Evolutionary conservation across 2,888 invertebrate species (phyloP).

Genomic region (Epicampocera succincta): DNA sequence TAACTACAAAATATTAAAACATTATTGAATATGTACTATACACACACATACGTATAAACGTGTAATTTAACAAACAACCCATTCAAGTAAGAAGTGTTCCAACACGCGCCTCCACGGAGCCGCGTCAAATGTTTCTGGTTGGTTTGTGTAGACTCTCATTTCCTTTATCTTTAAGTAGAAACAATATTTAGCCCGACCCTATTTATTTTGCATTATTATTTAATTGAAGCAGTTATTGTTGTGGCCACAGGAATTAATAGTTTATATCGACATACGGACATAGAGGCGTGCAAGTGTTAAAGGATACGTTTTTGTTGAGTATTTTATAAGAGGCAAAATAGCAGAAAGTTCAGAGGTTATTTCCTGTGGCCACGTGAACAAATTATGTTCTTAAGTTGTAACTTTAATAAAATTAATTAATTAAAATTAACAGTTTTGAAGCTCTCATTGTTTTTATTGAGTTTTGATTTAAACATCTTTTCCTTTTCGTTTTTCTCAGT

Average conservation of each 20-base stretch:
- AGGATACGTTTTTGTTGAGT: too few species aligned
- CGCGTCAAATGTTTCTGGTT: not conserved
- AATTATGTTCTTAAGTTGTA: too few species aligned
- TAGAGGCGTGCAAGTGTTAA: too few species aligned
- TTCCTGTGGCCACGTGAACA: too few species aligned
- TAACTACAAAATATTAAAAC: slow-evolving; percentile 16
- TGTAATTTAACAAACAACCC: not conserved
- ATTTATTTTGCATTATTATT: slow-evolving; percentile 6
- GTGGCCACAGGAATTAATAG: too few species aligned
- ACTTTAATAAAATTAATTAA: too few species aligned
- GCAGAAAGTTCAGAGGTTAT: too few species aligned
- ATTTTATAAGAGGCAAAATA: too few species aligned
- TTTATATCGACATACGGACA: too few species aligned
- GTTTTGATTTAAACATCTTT: slow-evolving; percentile 30
- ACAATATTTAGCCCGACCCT: slow-evolving; percentile 44
- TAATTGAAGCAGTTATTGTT: slow-evolving; percentile 38
- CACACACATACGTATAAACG: too few species aligned
- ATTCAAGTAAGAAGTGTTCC: too few species aligned
- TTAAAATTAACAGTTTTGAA: too few species aligned
- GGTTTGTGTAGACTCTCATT: slow-evolving; percentile 69
- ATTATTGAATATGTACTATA: not conserved
- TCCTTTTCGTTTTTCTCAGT: slow-evolving; percentile 14
- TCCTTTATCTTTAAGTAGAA: slow-evolving; percentile 72
- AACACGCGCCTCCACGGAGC: not conserved
- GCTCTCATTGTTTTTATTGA: not conserved